Base-by-base conservation (phyloP, 2,113 vertebrate genomes). In the Leptocoma aspasia region DNA sequence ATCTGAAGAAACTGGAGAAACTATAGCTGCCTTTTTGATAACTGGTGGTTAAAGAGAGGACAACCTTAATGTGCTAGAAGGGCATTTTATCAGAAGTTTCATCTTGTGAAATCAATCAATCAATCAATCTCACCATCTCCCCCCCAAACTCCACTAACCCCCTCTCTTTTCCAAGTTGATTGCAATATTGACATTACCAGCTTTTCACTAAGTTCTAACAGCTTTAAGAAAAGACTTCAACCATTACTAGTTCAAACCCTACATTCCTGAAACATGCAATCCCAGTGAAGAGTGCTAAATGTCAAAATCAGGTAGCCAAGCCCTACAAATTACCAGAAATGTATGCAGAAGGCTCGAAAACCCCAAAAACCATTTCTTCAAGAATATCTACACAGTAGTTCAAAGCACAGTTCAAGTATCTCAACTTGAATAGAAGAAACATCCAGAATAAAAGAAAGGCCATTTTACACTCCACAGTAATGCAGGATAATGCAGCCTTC, bases 91-190 rank as follows among this genome's bases (percentile, higher is more conserved):
- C 45, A 65, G 8, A 89, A 87, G 26, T 19, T 85, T 31, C 10
- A 72, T 37, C 37, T 57, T 86, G 15, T 60, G 26, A 72, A 85
- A 73, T 20, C 5, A 33, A 80, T 31, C 39, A 39, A 39, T 59
- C n/a, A 26, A 35, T 41, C 8, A 12, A 49, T 30, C 22, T 45
- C n/a, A 13, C 0, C 2, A 15, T 39, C 39, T 39, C 3, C 0
- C 4, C 8, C 0, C 0, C 33, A n/a, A 78, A 41, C 4, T 9
- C 15, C 41, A 76, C 6, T 11, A 85, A 37, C 1, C 0, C 6
- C 6, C 27, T 56, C 17, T 42, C 37, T 14, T 2, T 27, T 50
- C 35, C 22, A 33, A 68, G 19, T 0, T 39, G 19, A 73, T 44
- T 68, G 30, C 30, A 86, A 47, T 13, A 66, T 1, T 68, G 69